Evolutionary conservation across 1,140 invertebrate species (phyloP), one percentile per base, ranked within the genome.

Genomic region (Coenobita brevimanus): DNA sequence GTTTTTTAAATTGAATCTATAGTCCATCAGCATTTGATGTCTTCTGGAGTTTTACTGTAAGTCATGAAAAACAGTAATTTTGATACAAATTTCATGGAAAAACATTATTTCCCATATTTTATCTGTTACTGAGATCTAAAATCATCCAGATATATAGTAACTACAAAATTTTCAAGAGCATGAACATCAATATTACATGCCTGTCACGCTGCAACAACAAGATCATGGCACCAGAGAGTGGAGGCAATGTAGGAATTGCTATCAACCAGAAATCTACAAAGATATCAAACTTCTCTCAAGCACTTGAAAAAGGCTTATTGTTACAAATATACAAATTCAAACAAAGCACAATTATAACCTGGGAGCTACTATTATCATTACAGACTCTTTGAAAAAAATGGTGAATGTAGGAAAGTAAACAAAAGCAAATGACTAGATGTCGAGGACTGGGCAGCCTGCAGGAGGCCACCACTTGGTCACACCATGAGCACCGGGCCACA

Each of bases 281-380:
- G 73, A 85, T 85, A 85, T 85, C 71, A 85, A 85, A 85, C 83
- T 64, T 85, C 60, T 60, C 78, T 60, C 78, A 54, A 78, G 78
- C 57, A 54, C 78, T 62, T 73, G 76, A n/a, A 85, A 85, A 84
- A 78, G 73, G 83, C 71, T 78, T 78, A 83, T 78, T 62, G 75
- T 78, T 85, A 85, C 83, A 85, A 85, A 85, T 85, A 85, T 85
- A 85, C 71, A 85, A 85, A 85, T 85, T 85, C 83, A 85, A 85
- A 85, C 71, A 85, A 78, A 85, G 36, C 71, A 85, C 83, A 85
- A 76, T 76, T 43, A 75, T 83, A 33, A 78, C 50, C 41, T 85
- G 71, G 83, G 73, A 85, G 62, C 57, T 76, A 76, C 64, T 64
- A 54, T 85, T 85, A 85, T 76, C 83, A 57, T 78, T n/a, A n/a